These are phyloP conservation scores for Heliornis fulica DNA, from an alignment of 2,113 vertebrate species.

Conservation along the genomic window DNA sequence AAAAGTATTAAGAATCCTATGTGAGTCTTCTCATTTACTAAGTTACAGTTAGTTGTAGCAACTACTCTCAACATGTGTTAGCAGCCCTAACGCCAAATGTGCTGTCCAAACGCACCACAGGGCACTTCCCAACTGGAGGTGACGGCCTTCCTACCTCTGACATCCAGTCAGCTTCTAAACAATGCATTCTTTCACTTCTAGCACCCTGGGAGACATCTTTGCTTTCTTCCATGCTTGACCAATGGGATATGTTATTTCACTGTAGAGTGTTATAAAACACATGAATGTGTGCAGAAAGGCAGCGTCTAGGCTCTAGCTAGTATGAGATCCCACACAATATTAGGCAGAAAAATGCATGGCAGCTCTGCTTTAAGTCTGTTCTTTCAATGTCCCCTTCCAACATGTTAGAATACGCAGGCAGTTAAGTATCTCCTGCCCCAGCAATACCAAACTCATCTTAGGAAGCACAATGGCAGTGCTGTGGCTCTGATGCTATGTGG, in stretches of 20 bases:
- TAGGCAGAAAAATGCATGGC: not conserved
- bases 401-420: not conserved
- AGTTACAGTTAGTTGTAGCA: not conserved
- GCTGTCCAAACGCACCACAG: not conserved
- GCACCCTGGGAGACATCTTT: not conserved
- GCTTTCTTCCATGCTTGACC: not conserved
- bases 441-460: not conserved
- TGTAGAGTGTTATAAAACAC: not conserved
- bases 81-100: fast-evolving
- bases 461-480: not conserved
- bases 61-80: not conserved
- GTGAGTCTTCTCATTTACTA: not conserved
- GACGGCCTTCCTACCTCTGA: not conserved
- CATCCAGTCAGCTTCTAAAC: not conserved
- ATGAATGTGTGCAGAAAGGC: not conserved
- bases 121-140: not conserved
- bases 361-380: not conserved
- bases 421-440: not conserved
- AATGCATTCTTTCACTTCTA: not conserved
- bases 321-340: not conserved
- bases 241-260: not conserved
- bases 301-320: not conserved
- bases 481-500: not conserved
- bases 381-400: not conserved
- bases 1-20: not conserved